Percentiles rank a stretch among this genome's conserved stretches.
phyloP scores from a whole-genome alignment of 2,113 vertebrate species.

The Chaetodon auriga region DNA sequence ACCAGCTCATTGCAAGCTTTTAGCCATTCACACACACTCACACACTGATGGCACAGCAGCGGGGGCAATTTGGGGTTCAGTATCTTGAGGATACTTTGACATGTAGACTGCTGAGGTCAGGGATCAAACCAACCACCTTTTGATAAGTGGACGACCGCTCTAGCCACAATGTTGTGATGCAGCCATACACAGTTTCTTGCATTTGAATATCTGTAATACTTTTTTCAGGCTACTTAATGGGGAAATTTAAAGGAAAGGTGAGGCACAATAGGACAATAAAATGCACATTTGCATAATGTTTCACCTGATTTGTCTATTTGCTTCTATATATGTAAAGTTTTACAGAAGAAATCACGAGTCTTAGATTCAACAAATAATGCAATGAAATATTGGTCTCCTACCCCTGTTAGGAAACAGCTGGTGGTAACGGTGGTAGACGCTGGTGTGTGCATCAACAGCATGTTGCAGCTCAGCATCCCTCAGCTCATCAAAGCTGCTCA shows the following conservation, averaged over 20 bases:
- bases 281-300: no score
- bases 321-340: neutral
- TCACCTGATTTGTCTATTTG: neutral
- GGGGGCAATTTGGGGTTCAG: no score
- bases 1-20: no score
- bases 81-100: no score
- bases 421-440: constrained; percentile 74
- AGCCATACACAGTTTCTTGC: no score
- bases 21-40: no score
- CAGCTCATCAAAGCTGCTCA: constrained; percentile 81
- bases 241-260: neutral
- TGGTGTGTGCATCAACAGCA: constrained; percentile 77
- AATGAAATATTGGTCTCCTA: constrained; percentile 57
- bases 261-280: neutral
- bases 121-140: no score
- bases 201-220: neutral
- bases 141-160: no score
- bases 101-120: no score
- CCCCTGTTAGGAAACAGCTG: constrained; percentile 66
- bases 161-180: no score
- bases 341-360: neutral
- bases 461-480: constrained; percentile 65
- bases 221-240: neutral
- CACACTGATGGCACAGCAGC: no score
- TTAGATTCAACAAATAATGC: neutral